A percentile compares a stretch with the other conserved stretches of the same genome.
phyloP scores from a whole-genome alignment of 1,140 invertebrate species.

The Drosophila santomea region DNA sequence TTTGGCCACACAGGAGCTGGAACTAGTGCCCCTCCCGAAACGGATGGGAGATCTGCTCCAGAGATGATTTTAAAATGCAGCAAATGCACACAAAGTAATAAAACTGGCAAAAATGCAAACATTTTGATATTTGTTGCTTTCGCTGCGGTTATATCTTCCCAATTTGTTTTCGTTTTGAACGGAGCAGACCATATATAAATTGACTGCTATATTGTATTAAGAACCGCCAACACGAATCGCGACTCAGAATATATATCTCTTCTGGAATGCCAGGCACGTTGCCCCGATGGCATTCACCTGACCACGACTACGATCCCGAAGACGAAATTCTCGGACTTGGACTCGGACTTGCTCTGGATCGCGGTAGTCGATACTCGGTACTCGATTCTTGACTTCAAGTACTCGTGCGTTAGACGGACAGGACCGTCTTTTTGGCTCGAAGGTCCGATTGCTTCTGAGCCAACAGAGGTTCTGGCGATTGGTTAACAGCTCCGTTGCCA shows the following conservation, averaged over 20 bases:
- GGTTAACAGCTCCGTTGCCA: constrained; percentile 71
- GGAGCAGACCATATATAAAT: constrained; percentile 70
- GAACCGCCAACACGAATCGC: constrained; percentile 56
- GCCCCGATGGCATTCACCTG: constrained; percentile 78
- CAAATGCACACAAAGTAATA: constrained; percentile 81
- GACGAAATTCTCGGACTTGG: constrained; percentile 43
- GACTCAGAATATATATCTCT: constrained; percentile 31
- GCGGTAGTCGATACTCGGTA: constrained; percentile 25
- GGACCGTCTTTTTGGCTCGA: constrained; percentile 70
- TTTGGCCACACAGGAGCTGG: constrained; percentile 15
- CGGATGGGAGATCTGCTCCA: constrained; percentile 53
- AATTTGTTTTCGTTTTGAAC: constrained; percentile 74
- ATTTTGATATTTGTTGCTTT: constrained; percentile 51
- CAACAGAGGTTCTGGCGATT: constrained; percentile 60
- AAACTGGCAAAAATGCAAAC: constrained; percentile 74
- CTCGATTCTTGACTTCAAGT: constrained; percentile 6
- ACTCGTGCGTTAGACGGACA: constrained; percentile 54
- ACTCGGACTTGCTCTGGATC: constrained; percentile 23
- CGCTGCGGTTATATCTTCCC: constrained; percentile 47
- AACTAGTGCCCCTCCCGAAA: constrained; percentile 9
- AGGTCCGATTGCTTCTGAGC: constrained; percentile 79
- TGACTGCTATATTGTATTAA: constrained; percentile 52
- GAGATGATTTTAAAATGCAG: constrained; percentile 75
- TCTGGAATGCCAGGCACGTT: constrained; percentile 74
- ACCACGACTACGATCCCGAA: constrained; percentile 40